phyloP scores from a whole-genome alignment of 2,797 vertebrate species.

The Lagothrix lagotricha region DNA sequence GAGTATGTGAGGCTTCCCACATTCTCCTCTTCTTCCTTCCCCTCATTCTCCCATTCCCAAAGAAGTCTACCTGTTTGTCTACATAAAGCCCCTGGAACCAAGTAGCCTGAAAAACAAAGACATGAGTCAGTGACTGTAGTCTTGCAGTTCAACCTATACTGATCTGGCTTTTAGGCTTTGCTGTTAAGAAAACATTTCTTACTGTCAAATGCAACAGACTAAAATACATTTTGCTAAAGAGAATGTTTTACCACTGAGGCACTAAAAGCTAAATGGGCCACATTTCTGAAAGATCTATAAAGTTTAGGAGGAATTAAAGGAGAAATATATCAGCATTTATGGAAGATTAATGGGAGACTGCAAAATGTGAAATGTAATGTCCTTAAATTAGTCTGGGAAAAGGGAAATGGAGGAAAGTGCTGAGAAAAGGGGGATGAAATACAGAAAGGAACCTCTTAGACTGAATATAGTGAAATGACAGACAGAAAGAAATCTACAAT shows the following conservation, averaged over 20 bases:
- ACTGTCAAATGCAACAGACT: not conserved
- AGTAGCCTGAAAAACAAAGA: not conserved
- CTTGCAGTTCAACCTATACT: accelerated
- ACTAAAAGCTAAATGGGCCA: not conserved
- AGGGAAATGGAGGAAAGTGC: not conserved
- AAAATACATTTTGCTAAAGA: slow-evolving; percentile 10
- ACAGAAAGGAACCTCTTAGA: not conserved
- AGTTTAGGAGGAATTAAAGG: slow-evolving; percentile 26
- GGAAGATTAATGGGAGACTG: slow-evolving; percentile 38
- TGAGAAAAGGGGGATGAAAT: not conserved
- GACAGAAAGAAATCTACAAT: not conserved
- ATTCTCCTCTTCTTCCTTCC: not conserved
- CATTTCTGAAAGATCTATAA: slow-evolving; percentile 29
- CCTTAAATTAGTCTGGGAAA: not conserved
- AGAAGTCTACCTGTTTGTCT: not conserved
- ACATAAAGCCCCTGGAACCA: not conserved
- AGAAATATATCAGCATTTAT: not conserved
- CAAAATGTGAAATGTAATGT: not conserved
- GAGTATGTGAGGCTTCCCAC: not conserved
- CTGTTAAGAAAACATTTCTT: not conserved
- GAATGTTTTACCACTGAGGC: not conserved
- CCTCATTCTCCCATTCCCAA: accelerated
- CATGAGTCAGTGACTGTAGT: not conserved
- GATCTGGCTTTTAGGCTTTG: not conserved
- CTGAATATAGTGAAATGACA: not conserved